A percentile compares a stretch with the other conserved stretches of the same genome.
Conservation (phyloP, 2,797 vertebrate genomes). For the Sphaeramia orbicularis region DNA sequence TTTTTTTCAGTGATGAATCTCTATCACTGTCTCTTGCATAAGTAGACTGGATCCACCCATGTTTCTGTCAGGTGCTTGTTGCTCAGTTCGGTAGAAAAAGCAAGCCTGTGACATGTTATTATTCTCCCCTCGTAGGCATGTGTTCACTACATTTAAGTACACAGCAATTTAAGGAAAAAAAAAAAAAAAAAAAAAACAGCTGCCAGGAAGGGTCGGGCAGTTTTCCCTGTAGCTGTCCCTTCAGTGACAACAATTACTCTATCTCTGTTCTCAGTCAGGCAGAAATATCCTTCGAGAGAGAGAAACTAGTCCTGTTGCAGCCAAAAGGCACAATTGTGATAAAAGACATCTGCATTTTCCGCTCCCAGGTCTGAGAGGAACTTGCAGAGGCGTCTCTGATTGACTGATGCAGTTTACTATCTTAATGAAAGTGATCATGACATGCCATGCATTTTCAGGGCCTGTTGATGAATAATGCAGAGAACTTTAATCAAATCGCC, state of each 20-base stretch:
- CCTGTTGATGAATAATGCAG: constrained; percentile 40
- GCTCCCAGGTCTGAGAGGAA: not conserved
- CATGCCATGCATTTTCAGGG: constrained; percentile 11
- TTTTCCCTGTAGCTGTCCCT: constrained; percentile 2
- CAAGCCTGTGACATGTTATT: not conserved
- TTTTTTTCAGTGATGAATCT: too few species aligned
- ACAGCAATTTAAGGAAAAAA: not conserved
- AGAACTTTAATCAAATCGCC: constrained; percentile 23
- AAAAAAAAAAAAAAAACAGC: too few species aligned
- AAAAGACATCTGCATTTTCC: constrained; percentile 11
- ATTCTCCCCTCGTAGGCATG: not conserved
- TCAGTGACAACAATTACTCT: not conserved
- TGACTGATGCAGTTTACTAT: constrained; percentile 9
- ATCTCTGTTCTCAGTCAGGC: not conserved
- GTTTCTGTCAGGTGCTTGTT: not conserved
- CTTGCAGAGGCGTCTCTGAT: not conserved
- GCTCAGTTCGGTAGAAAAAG: not conserved
- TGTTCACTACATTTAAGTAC: constrained; percentile 5
- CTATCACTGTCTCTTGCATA: too few species aligned
- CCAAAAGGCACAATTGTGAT: not conserved
- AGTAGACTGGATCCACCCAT: too few species aligned
- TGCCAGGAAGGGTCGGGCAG: not conserved
- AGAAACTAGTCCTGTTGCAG: not conserved
- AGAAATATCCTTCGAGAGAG: not conserved
- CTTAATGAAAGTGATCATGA: constrained; percentile 25